Percentiles rank a stretch among this genome's conserved stretches.
phyloP scores from a whole-genome alignment of 2,113 vertebrate species.

The Elachura formosa region DNA sequence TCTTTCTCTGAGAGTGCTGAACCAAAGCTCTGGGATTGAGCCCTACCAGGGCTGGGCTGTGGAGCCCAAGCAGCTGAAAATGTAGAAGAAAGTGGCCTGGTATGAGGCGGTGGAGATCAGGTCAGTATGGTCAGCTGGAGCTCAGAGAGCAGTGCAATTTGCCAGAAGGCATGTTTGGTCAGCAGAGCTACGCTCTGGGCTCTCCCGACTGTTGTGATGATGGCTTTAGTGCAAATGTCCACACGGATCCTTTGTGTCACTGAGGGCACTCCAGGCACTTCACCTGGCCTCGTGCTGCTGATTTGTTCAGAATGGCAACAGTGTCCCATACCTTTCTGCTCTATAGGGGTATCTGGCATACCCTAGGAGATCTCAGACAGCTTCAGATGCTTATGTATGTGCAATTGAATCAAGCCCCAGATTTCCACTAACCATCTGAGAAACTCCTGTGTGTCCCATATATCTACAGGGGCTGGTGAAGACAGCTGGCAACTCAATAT shows the following conservation, averaged over 20 bases:
- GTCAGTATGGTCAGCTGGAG: neutral
- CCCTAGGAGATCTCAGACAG: neutral
- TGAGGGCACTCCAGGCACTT: neutral
- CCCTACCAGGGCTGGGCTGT: neutral
- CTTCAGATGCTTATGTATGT: neutral
- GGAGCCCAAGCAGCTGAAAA: neutral
- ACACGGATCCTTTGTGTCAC: neutral
- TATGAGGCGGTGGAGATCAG: neutral
- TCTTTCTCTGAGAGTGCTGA: neutral
- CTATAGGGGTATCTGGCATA: neutral
- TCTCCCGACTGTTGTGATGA: neutral
- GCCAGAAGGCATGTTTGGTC: fast-evolving
- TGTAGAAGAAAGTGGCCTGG: neutral
- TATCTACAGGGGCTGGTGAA: neutral
- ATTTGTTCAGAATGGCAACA: neutral
- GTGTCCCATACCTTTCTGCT: neutral
- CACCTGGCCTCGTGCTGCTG: neutral
- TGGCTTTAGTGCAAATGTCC: neutral
- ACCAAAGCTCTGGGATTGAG: neutral
- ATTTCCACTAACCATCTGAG: neutral
- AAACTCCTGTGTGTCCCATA: neutral
- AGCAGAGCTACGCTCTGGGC: neutral
- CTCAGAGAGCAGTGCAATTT: neutral
- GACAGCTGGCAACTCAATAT: neutral
- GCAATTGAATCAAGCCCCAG: neutral